Conservation (phyloP, 2,797 vertebrate species). For the Spea hammondii region DNA sequence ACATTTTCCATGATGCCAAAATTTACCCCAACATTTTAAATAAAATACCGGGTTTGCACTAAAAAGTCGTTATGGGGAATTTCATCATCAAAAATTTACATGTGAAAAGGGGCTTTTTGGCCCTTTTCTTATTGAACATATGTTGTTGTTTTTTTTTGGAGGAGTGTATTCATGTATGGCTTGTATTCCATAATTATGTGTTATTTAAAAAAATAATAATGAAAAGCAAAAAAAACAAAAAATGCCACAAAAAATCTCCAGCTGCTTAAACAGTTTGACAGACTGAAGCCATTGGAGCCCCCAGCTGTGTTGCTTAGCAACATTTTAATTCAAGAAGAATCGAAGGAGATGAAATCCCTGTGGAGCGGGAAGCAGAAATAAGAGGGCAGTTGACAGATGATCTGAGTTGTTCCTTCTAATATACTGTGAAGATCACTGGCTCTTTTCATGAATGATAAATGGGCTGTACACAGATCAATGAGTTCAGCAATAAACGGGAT, state of each 20-base stretch:
- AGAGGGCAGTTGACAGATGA: slow-evolving; percentile 85
- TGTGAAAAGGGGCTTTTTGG: slow-evolving; percentile 46
- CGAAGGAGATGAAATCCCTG: slow-evolving; percentile 81
- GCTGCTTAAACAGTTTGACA: slow-evolving; percentile 72
- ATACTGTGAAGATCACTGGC: slow-evolving; percentile 89
- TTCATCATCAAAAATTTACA: slow-evolving; percentile 48
- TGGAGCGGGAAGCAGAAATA: slow-evolving; percentile 84
- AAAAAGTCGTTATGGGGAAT: slow-evolving; percentile 34
- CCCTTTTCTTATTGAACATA: slow-evolving; percentile 50
- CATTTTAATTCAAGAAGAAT: slow-evolving; percentile 85
- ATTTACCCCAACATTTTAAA: neutral
- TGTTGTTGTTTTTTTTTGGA: slow-evolving; percentile 42
- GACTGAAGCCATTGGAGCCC: slow-evolving; percentile 67
- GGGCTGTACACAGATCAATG: slow-evolving; percentile 87
- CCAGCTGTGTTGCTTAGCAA: slow-evolving; percentile 88
- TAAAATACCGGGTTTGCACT: too few relatives aligned
- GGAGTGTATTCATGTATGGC: slow-evolving; percentile 48
- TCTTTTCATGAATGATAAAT: slow-evolving; percentile 91
- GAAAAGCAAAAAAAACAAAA: slow-evolving; percentile 23
- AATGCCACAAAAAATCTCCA: slow-evolving; percentile 61
- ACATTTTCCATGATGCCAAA: slow-evolving; percentile 8
- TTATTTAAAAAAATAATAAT: neutral
- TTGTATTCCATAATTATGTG: slow-evolving; percentile 66
- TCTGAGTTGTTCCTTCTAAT: slow-evolving; percentile 89
- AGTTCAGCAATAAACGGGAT: slow-evolving; percentile 75